Conservation (phyloP, 1,140 invertebrate species). For the Meloidogyne hapla region DNA sequence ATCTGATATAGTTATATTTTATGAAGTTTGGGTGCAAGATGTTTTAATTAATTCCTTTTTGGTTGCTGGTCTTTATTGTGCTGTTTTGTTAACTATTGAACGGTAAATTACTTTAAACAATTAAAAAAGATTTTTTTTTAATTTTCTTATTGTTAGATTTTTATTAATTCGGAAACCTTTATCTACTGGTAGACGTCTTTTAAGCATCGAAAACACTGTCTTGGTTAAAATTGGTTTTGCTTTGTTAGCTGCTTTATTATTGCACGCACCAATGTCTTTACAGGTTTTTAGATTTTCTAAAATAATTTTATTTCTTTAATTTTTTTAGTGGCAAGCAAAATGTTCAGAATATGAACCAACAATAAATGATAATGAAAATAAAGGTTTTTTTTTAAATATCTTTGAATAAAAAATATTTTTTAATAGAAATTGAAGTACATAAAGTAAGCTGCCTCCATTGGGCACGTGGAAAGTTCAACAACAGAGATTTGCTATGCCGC, state of each 20-base stretch:
- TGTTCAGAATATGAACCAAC: slow-evolving; percentile 1
- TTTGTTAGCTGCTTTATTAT: slow-evolving; percentile 49
- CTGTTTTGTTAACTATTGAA: slow-evolving; percentile 60
- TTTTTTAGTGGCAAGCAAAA: background rate
- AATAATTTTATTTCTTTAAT: background rate
- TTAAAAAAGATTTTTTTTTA: slow-evolving; percentile 4
- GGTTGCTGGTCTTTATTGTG: slow-evolving; percentile 62
- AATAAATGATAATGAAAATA: background rate
- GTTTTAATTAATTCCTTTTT: slow-evolving; percentile 60
- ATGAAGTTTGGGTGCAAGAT: slow-evolving; percentile 47
- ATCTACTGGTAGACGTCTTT: slow-evolving; percentile 40
- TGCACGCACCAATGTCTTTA: slow-evolving; percentile 55
- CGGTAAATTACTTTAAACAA: slow-evolving; percentile 33
- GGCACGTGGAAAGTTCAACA: background rate
- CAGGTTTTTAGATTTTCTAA: slow-evolving; percentile 34
- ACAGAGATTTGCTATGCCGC: slow-evolving; percentile 40
- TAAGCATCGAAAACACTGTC: slow-evolving; percentile 50
- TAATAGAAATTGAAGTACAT: slow-evolving; percentile 29
- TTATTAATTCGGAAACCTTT: slow-evolving; percentile 49
- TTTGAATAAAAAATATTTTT: background rate
- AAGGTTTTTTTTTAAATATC: slow-evolving; percentile 20
- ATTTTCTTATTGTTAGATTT: slow-evolving; percentile 36
- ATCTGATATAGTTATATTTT: slow-evolving; percentile 39
- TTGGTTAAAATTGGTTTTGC: slow-evolving; percentile 42
- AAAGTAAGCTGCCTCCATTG: background rate